These are phyloP conservation scores for Nibea coibor DNA, from an alignment of 2,113 vertebrate species.

Conservation along the genomic window DNA sequence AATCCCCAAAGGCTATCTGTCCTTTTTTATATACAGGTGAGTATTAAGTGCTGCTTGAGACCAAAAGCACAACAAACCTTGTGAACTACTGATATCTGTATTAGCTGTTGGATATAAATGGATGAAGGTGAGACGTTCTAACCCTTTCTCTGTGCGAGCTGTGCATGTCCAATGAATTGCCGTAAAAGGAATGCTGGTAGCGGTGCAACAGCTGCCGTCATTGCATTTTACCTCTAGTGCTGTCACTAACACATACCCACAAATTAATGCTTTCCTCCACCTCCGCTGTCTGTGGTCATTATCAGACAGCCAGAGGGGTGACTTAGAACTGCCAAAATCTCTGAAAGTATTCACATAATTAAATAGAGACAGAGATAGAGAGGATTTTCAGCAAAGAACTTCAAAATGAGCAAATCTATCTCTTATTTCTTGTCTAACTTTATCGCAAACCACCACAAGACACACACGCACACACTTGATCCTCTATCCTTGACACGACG, in stretches of 20 bases:
- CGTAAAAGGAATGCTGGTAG: constrained; percentile 17
- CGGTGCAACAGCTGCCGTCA: constrained; percentile 13
- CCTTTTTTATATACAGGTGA: neutral
- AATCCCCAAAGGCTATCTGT: neutral
- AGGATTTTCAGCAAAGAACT: constrained; percentile 24
- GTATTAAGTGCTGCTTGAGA: constrained; percentile 1
- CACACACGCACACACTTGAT: neutral
- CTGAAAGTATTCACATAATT: constrained; percentile 36
- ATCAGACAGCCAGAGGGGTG: constrained; percentile 39
- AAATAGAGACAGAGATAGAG: neutral
- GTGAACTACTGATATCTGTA: neutral
- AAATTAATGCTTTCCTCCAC: constrained; percentile 16
- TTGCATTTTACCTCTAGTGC: constrained; percentile 30
- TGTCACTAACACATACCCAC: constrained; percentile 33
- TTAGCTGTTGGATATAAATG: constrained; percentile 7
- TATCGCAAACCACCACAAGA: neutral
- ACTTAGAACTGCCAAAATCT: constrained; percentile 9
- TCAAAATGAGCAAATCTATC: constrained; percentile 25
- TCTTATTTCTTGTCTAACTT: neutral
- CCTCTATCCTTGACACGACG: neutral
- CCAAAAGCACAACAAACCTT: neutral
- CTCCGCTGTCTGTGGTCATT: constrained; percentile 20
- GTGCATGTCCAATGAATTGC: constrained; percentile 27
- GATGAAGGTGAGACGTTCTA: constrained; percentile 16
- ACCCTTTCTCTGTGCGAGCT: constrained; percentile 7